phyloP scores from a whole-genome alignment of 2,797 vertebrate species.

The Acipenser ruthenus region DNA sequence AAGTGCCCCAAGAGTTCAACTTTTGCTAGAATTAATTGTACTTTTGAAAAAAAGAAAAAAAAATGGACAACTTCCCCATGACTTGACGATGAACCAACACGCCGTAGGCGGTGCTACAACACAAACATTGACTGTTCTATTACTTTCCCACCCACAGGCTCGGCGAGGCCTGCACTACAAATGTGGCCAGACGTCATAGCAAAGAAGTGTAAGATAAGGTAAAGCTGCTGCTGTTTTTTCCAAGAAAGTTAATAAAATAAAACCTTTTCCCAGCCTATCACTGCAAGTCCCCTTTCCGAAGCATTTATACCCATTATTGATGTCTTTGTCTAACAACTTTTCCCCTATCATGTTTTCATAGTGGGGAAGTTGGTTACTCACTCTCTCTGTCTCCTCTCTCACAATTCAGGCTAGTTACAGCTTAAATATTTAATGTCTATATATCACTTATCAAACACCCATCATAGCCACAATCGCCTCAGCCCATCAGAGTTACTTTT shows the following conservation, averaged over 20 bases:
- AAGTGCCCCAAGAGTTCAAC: constrained; percentile 17
- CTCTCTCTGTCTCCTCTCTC: background rate
- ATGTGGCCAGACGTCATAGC: constrained; percentile 28
- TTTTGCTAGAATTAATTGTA: constrained; percentile 20
- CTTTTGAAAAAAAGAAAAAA: constrained; percentile 17
- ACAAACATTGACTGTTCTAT: constrained; percentile 62
- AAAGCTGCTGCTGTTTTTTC: constrained; percentile 30
- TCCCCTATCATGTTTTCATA: background rate
- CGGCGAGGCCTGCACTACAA: constrained; percentile 21
- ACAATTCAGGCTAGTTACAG: background rate
- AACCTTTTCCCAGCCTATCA: constrained; percentile 15
- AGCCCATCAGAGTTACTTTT: constrained; percentile 53
- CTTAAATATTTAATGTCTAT: constrained; percentile 12
- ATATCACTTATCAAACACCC: constrained; percentile 29
- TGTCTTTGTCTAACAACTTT: constrained; percentile 7
- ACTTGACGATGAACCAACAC: constrained; percentile 44
- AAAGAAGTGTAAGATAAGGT: constrained; percentile 23
- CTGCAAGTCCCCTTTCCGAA: constrained; percentile 13
- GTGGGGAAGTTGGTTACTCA: background rate
- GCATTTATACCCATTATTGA: constrained; percentile 1
- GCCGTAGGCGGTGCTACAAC: constrained; percentile 52
- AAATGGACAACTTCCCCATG: constrained; percentile 32
- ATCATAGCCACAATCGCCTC: constrained; percentile 37
- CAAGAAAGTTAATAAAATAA: constrained; percentile 28
- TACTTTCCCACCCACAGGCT: constrained; percentile 35